Evolutionary conservation across 2,797 vertebrate species (phyloP).

Genomic region (Streptopelia turtur): DNA sequence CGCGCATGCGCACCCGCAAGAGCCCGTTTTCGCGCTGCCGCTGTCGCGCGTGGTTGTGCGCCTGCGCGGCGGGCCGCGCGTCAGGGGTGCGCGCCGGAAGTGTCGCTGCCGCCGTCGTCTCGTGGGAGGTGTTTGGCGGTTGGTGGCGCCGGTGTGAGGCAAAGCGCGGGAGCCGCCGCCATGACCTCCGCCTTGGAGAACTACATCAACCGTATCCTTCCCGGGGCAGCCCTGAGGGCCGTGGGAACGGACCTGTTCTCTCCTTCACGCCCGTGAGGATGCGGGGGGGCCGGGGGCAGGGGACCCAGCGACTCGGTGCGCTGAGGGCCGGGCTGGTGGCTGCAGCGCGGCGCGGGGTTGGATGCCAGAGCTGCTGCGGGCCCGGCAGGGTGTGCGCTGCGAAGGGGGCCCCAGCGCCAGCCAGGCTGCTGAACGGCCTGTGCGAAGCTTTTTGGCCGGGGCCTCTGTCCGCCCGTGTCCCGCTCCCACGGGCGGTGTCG

Average conservation of each 20-base stretch:
- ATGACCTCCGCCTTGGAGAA: constrained; percentile 95
- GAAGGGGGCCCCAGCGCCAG: background rate
- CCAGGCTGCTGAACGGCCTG: no score
- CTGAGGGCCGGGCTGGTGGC: background rate
- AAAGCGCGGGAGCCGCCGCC: background rate
- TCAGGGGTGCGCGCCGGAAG: background rate
- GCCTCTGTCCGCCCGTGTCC: background rate
- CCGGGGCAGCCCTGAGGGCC: no score
- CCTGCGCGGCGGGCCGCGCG: rapidly evolving
- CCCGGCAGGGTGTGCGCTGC: background rate
- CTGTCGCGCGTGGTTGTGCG: background rate
- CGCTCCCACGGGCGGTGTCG: background rate
- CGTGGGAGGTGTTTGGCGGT: background rate
- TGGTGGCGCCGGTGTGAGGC: background rate
- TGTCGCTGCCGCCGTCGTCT: rapidly evolving
- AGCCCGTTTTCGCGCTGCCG: rapidly evolving
- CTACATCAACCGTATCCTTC: constrained; percentile 97
- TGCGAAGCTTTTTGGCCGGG: rapidly evolving
- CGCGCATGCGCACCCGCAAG: rapidly evolving
- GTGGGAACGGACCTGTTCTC: no score
- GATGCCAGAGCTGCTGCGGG: background rate
- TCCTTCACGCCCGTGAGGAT: no score
- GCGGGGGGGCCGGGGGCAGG: background rate
- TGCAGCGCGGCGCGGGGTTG: background rate
- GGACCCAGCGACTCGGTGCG: background rate